These are phyloP conservation scores for Prunella fulvescens DNA, from an alignment of 2,113 vertebrate species.

Conservation along the genomic window DNA sequence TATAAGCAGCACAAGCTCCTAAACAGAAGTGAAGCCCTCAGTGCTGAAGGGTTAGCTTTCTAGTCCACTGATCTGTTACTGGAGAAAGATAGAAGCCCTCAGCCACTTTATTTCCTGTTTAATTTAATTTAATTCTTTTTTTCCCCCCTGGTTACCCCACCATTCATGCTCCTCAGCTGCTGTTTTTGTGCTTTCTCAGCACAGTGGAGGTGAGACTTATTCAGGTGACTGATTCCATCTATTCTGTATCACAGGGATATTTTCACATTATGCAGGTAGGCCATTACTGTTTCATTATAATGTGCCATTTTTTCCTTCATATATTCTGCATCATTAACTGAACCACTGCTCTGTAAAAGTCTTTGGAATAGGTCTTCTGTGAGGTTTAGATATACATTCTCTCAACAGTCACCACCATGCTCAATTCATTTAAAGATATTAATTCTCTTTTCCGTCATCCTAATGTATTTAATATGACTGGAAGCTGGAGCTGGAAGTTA, in stretches of 20 bases:
- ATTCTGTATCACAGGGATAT: not conserved
- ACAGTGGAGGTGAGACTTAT: not conserved
- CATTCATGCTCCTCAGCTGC: not conserved
- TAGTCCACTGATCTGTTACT: not conserved
- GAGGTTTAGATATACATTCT: not conserved
- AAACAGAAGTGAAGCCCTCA: not conserved
- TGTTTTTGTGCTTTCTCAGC: not conserved
- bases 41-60: not conserved
- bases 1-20: not conserved
- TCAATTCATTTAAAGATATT: not conserved
- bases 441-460: not conserved
- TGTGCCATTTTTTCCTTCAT: not conserved
- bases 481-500: not conserved
- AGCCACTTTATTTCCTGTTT: not conserved
- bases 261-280: not conserved
- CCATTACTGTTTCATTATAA: not conserved
- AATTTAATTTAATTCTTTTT: not conserved
- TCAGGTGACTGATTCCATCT: not conserved
- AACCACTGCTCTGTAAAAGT: not conserved
- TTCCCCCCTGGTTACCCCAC: not conserved
- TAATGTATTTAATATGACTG: not conserved
- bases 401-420: not conserved
- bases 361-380: not conserved
- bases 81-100: not conserved
- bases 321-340: not conserved